These are phyloP conservation scores for Rhagoletis zephyria DNA, from an alignment of 1,140 invertebrate genomes.

Conservation along the genomic window DNA sequence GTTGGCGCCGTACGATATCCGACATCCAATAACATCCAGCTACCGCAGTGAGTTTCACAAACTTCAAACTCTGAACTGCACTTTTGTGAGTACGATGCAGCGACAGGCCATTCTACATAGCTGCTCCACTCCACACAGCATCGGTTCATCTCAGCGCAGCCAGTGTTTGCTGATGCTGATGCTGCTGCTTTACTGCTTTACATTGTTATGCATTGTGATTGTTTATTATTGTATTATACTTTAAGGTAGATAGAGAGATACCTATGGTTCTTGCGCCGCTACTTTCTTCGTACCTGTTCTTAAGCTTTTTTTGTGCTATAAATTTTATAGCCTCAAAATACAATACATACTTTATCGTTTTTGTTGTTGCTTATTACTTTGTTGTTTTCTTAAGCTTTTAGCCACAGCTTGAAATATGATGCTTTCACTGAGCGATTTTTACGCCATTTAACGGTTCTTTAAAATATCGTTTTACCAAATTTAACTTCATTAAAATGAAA, in stretches of 20 bases:
- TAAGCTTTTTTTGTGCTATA: not conserved
- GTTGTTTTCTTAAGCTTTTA: not conserved
- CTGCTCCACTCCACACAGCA: not conserved
- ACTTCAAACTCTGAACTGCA: not conserved
- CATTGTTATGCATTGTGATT: slow-evolving; percentile 34
- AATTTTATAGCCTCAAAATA: too few species aligned
- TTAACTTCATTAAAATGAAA: not conserved
- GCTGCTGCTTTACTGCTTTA: slow-evolving; percentile 21
- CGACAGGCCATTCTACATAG: not conserved
- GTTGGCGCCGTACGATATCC: not conserved
- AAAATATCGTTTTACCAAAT: slow-evolving; percentile 24
- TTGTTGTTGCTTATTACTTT: too few species aligned
- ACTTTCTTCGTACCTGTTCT: not conserved
- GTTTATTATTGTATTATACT: slow-evolving; percentile 16
- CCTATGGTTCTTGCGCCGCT: not conserved
- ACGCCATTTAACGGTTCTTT: slow-evolving; percentile 27
- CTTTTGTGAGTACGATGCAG: not conserved
- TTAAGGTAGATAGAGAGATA: not conserved
- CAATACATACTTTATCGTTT: too few species aligned
- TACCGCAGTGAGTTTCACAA: not conserved
- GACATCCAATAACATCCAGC: not conserved
- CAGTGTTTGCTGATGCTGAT: too few species aligned
- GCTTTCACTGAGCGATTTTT: slow-evolving; percentile 22
- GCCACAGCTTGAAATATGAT: slow-evolving; percentile 33
- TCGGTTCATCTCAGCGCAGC: not conserved